Evolutionary conservation across 2,797 vertebrate species (phyloP).

Genomic region (Esox lucius): DNA sequence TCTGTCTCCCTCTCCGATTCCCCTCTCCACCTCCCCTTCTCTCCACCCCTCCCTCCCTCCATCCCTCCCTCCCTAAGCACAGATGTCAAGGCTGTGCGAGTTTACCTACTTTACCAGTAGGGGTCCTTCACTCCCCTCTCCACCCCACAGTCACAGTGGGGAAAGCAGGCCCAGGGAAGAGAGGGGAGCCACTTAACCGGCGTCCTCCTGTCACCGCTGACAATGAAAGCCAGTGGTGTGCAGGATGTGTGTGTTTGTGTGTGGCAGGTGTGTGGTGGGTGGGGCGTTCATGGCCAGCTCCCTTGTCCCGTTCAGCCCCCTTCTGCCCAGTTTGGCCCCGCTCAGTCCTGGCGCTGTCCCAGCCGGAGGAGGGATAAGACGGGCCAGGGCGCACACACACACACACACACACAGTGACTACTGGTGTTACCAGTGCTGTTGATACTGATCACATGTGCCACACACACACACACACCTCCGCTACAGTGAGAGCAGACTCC

Average conservation of each 20-base stretch:
- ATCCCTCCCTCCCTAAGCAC: constrained; percentile 65
- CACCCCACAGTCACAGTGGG: constrained; percentile 71
- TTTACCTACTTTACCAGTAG: constrained; percentile 85
- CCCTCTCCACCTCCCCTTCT: constrained; percentile 46
- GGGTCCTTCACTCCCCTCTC: constrained; percentile 83
- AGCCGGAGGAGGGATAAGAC: constrained; percentile 43
- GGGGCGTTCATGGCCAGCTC: constrained; percentile 59
- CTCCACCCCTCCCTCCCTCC: constrained; percentile 36
- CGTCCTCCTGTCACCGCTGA: constrained; percentile 70
- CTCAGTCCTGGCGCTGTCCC: constrained; percentile 52
- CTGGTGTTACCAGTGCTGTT: constrained; percentile 55
- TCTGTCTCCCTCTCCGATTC: constrained; percentile 41
- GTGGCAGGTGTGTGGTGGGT: constrained; percentile 68
- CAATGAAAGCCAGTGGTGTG: constrained; percentile 63
- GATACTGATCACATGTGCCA: constrained; percentile 73
- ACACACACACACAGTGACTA: constrained; percentile 47
- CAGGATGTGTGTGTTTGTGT: constrained; percentile 10
- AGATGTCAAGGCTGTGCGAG: constrained; percentile 78
- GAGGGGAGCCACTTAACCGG: constrained; percentile 72
- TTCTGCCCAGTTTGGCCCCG: constrained; percentile 37
- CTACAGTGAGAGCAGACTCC: constrained; percentile 42
- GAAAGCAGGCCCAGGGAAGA: constrained; percentile 57
- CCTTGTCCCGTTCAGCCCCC: constrained; percentile 53
- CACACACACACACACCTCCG: constrained; percentile 42
- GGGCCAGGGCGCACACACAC: constrained; percentile 33